Evolutionary conservation across 2,113 vertebrate genomes (phyloP).

Genomic region (Ginglymostoma cirratum): DNA sequence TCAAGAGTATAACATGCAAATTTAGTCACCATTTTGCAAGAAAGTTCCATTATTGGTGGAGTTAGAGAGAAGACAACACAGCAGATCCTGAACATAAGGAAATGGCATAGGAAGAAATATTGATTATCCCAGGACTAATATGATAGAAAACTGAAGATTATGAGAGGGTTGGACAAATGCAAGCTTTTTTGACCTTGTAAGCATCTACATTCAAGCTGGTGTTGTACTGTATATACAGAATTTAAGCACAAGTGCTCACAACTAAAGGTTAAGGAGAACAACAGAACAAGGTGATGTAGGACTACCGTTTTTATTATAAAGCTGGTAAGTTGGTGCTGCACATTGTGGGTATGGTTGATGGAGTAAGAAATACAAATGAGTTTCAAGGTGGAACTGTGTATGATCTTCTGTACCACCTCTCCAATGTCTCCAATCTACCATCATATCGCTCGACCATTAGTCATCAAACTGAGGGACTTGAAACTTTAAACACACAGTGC

Average conservation of each 20-base stretch:
- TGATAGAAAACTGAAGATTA: not conserved
- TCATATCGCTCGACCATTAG: not conserved
- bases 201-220: not conserved
- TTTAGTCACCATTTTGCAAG: not conserved
- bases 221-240: not conserved
- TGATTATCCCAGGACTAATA: not conserved
- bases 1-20: not conserved
- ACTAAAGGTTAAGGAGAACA: not conserved
- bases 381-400: not conserved
- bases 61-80: not conserved
- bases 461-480: not conserved
- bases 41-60: not conserved
- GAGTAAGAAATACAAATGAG: not conserved
- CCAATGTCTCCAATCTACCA: not conserved
- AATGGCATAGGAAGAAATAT: not conserved
- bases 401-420: not conserved
- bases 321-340: not conserved
- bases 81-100: not conserved
- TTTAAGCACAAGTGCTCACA: not conserved
- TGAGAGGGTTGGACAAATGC: not conserved
- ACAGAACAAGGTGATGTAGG: not conserved
- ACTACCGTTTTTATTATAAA: not conserved
- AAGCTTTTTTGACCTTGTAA: not conserved
- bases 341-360: not conserved
- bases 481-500: not conserved